Base-by-base conservation (phyloP, 2,888 invertebrate genomes). In the Masnerella sp. region DNA sequence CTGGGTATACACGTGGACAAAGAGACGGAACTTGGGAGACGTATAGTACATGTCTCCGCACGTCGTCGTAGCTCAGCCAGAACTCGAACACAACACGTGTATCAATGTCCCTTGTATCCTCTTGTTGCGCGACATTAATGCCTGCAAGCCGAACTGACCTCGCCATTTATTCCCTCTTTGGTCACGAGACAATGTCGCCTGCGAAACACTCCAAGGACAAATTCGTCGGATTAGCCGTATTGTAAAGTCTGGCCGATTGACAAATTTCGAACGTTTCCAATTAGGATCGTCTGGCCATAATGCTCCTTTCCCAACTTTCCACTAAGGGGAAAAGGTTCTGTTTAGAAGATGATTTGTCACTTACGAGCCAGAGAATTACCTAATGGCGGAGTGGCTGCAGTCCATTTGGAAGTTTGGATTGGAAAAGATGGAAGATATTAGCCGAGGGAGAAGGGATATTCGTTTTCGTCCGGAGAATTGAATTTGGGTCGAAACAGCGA, bases 81-180 rank as follows among this genome's bases (percentile, higher is more conserved):
- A 52, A 72, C 59, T 58, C 42, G 38, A 52, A 45, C 64, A 64
- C 15, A 59, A 61, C 61, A 43, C 43, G 69, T 61, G 69, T 69
- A 52, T 64, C 56, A 65, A 58, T 51, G 67, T 68, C 65, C 20
- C 51, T 34, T 59, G 65, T 72, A 65, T 59, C 65, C 40, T 64
- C 65, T 64, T 58, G 62, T 61, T 61, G 61, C 38, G 14, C 32
- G 42, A 54, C 56, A 58, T 62, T 70, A 54, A 62, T 62, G 45
- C 40, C 52, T 12, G 20, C 15, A 9, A 34, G 61, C 52, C 34
- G 14, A 47, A 52, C 59, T 47, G 54, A 45, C 61, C 59, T 14
- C 11, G 28, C 68, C 38, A 54, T 69, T 61, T 69, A 54, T 45
- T 59, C 20, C 30, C 38, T 15, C 54, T 30, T 45, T 28, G 20